Conservation (phyloP, 2,113 vertebrate genomes). For the Platysternon megacephalum region DNA sequence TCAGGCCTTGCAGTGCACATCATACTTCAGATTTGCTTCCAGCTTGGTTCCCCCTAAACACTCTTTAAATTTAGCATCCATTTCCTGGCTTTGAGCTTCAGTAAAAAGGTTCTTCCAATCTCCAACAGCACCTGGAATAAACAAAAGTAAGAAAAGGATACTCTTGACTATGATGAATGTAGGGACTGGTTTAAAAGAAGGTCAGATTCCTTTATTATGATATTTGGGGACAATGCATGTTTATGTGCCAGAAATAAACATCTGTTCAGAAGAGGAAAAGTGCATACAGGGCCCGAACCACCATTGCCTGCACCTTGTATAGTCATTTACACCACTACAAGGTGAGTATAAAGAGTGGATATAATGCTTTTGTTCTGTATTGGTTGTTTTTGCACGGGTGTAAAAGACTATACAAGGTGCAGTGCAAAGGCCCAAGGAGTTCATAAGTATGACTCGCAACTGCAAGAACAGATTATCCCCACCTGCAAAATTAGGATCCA, state of each 20-base stretch:
- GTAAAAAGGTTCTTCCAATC: constrained; percentile 84
- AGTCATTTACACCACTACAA: neutral
- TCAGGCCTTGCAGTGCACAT: constrained; percentile 78
- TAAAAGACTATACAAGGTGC: neutral
- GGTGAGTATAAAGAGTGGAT: neutral
- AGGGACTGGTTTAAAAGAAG: neutral
- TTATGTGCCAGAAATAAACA: neutral
- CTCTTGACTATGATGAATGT: neutral
- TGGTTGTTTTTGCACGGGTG: neutral
- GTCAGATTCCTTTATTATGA: neutral
- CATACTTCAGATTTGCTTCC: constrained; percentile 78
- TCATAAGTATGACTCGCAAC: neutral
- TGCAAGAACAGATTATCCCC: neutral
- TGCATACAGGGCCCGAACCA: neutral
- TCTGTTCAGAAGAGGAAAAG: neutral
- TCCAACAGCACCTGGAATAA: constrained; percentile 77
- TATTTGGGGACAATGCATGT: neutral
- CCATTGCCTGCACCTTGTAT: neutral
- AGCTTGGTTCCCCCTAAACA: constrained; percentile 81
- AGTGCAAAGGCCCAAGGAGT: neutral
- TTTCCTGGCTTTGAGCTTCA: constrained; percentile 80
- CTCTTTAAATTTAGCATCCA: constrained; percentile 81
- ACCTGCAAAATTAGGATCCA: neutral
- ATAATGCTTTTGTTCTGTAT: neutral
- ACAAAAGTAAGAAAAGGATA: constrained; percentile 15